phyloP scores from a whole-genome alignment of 2,113 vertebrate genomes.

The Propithecus coquereli region DNA sequence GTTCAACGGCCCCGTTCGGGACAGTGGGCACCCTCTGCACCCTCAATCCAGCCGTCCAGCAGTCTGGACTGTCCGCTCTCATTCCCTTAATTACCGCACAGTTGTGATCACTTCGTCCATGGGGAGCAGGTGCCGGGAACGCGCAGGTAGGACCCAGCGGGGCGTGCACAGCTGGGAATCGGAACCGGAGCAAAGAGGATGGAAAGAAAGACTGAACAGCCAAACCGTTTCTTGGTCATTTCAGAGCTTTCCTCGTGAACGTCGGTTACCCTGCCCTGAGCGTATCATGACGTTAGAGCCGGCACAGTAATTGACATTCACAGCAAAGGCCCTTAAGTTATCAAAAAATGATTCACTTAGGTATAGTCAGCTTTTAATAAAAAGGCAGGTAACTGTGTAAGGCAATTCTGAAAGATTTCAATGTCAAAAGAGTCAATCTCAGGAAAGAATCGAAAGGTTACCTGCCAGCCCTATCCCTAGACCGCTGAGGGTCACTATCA shows the following conservation, averaged over 20 bases:
- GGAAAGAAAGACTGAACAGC: not conserved
- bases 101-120: not conserved
- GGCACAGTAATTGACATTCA: rapidly evolving
- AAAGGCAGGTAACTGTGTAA: not conserved
- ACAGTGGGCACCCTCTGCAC: rapidly evolving
- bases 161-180: not conserved
- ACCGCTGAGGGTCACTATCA: rapidly evolving
- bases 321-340: not conserved
- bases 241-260: not conserved
- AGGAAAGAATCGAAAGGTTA: not conserved
- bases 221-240: not conserved
- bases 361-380: not conserved
- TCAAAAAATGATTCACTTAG: not conserved
- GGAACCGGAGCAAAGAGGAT: not conserved
- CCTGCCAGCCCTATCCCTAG: not conserved
- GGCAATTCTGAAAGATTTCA: not conserved
- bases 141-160: not conserved
- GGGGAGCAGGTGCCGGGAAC: no score
- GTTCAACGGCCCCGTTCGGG: not conserved
- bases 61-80: rapidly evolving
- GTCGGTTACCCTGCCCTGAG: no score
- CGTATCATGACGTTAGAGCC: rapidly evolving
- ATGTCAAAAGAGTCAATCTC: not conserved
- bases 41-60: not conserved
- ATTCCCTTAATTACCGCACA: rapidly evolving